Conservation (phyloP, 2,888 invertebrate genomes). For the Drosophila aldrichi region DNA sequence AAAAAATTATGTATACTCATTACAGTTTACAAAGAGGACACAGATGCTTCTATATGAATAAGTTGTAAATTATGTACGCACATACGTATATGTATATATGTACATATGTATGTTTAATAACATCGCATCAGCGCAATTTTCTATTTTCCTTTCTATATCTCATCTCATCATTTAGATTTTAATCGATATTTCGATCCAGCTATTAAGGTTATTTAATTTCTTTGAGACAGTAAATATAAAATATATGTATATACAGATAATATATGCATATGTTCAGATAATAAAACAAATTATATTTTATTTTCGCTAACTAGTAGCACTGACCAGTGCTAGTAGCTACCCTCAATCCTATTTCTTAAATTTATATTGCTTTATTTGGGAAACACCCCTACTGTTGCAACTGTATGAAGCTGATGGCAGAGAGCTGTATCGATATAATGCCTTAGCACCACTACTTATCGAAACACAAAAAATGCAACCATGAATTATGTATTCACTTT, state of each 20-base stretch:
- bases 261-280: not conserved
- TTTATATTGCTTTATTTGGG: not conserved
- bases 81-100: too few relatives aligned
- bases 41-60: too few relatives aligned
- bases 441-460: not conserved
- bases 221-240: not conserved
- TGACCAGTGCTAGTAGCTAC: not conserved
- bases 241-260: not conserved
- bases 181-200: not conserved
- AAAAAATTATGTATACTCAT: not conserved
- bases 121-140: not conserved
- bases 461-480: conserved; percentile 9
- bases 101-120: too few relatives aligned
- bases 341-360: not conserved
- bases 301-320: too few relatives aligned
- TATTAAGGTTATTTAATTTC: not conserved
- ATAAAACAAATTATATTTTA: not conserved
- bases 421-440: conserved; percentile 6
- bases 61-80: too few relatives aligned
- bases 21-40: not conserved
- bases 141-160: not conserved
- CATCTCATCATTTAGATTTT: not conserved
- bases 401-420: not conserved
- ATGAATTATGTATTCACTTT: conserved; percentile 23
- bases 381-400: not conserved